phyloP scores from a whole-genome alignment of 2,797 vertebrate species.

The Phaenicophaeus curvirostris region DNA sequence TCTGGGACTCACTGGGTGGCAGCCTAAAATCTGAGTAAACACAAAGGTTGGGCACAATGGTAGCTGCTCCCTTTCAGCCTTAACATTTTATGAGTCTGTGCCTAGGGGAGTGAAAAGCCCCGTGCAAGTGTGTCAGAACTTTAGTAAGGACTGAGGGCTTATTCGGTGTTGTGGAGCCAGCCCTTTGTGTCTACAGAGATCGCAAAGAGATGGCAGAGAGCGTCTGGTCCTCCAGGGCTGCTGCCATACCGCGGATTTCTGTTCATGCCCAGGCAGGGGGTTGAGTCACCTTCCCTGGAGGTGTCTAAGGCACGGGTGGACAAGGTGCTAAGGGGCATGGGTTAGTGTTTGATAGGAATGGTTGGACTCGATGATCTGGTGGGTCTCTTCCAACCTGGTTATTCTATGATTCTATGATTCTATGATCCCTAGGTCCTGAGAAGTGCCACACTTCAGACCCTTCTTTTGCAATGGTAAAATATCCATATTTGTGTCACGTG shows the following conservation, averaged over 20 bases:
- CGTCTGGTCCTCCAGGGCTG: background rate
- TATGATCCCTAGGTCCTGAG: background rate
- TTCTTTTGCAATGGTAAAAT: background rate
- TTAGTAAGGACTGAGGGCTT: background rate
- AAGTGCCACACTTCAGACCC: background rate
- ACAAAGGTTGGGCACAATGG: background rate
- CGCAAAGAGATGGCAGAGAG: background rate
- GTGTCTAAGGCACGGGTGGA: no score
- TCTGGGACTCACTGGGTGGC: background rate
- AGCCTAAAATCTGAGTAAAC: background rate
- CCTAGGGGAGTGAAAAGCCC: background rate
- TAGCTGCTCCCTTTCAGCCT: background rate
- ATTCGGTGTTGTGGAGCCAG: background rate
- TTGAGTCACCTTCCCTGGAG: no score
- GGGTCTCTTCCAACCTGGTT: no score
- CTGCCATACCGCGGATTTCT: background rate
- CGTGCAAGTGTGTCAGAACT: background rate
- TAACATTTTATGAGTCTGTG: background rate
- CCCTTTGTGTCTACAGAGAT: background rate
- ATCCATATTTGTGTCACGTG: background rate
- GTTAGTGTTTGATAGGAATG: no score
- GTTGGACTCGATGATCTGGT: no score
- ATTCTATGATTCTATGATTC: no score
- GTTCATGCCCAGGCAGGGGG: no score
- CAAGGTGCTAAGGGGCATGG: no score